Conservation (phyloP, 2,888 invertebrate genomes). For the Drosophila affinis region DNA sequence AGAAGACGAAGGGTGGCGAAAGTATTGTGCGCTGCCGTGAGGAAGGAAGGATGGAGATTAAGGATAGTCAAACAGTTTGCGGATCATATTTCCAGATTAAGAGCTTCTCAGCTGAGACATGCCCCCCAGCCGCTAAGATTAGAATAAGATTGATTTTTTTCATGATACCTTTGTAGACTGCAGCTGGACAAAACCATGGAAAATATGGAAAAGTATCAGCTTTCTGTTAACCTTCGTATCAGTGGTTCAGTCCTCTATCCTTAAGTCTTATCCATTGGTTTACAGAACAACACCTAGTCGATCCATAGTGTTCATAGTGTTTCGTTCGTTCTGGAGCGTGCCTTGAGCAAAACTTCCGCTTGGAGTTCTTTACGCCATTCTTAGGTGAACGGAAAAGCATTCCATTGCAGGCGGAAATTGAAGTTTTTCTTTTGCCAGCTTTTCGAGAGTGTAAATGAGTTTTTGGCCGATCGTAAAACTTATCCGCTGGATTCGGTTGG, state of each 20-base stretch:
- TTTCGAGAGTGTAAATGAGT: conserved; percentile 59
- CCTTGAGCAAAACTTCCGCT: conserved; percentile 48
- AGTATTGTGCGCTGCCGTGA: neutral
- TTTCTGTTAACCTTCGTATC: neutral
- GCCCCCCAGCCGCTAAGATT: neutral
- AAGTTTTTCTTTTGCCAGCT: conserved; percentile 45
- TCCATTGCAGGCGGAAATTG: conserved; percentile 46
- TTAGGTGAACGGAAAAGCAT: conserved; percentile 45
- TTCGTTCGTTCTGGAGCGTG: conserved; percentile 16
- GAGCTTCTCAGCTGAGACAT: neutral
- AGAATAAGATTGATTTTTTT: neutral
- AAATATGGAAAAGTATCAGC: neutral
- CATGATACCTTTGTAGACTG: too few relatives aligned
- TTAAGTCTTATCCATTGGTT: neutral
- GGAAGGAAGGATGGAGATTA: conserved; percentile 7
- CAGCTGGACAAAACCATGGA: neutral
- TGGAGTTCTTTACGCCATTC: conserved; percentile 39
- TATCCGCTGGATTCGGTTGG: conserved; percentile 53
- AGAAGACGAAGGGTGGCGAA: neutral
- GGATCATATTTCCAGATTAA: conserved; percentile 4
- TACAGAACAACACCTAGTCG: conserved; percentile 1
- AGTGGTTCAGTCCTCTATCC: neutral
- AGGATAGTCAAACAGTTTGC: conserved; percentile 1
- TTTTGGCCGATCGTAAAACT: conserved; percentile 54
- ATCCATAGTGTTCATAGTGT: conserved; percentile 8